Evolutionary conservation across 2,113 vertebrate genomes (phyloP).

Genomic region (Clarias macrocephalus): DNA sequence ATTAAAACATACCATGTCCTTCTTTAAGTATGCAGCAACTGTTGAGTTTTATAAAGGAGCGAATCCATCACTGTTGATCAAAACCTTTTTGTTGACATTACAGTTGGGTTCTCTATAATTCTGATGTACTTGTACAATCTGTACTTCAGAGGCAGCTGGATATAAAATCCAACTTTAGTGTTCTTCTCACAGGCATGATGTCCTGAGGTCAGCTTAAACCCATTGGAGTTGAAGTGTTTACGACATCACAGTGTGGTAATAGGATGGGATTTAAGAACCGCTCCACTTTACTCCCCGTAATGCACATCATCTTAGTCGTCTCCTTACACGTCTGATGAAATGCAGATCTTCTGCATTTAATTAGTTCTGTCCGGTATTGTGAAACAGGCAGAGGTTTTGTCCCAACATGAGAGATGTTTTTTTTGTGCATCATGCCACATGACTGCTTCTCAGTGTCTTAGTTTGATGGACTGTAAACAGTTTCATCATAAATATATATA

Average conservation of each 20-base stretch:
- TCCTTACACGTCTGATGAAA: neutral
- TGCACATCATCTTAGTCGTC: neutral
- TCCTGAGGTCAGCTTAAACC: neutral
- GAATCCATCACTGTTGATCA: neutral
- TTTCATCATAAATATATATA: neutral
- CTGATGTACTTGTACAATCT: neutral
- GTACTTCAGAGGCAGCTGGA: neutral
- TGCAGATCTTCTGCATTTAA: neutral
- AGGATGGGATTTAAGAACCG: slow-evolving; percentile 12
- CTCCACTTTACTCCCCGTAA: slow-evolving; percentile 13
- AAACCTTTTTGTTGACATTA: neutral
- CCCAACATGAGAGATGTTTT: slow-evolving; percentile 18
- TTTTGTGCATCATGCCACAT: slow-evolving; percentile 33
- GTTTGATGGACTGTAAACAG: neutral
- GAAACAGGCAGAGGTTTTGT: slow-evolving; percentile 33
- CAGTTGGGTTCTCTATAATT: neutral
- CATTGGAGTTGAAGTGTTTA: neutral
- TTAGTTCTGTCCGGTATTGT: slow-evolving; percentile 18
- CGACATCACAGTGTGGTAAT: neutral
- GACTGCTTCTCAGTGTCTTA: neutral
- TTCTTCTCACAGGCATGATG: slow-evolving; percentile 60
- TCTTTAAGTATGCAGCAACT: neutral
- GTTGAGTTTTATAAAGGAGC: neutral
- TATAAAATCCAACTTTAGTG: slow-evolving; percentile 40
- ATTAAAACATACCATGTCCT: neutral